Base-by-base conservation (phyloP, 2,797 vertebrate species). In the Thaleichthys pacificus region DNA sequence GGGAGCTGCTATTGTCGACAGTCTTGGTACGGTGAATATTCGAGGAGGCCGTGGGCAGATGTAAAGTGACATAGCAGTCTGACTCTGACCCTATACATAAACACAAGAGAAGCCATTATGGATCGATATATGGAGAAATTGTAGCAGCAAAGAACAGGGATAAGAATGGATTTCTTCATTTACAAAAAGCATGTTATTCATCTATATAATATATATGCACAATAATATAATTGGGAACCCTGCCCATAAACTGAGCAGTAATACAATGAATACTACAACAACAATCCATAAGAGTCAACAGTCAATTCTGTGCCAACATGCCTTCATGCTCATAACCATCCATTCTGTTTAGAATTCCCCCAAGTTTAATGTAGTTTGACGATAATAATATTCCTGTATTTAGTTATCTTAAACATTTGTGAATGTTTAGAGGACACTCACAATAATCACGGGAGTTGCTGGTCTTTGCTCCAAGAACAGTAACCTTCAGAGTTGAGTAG, bases 11-110 rank as follows among this genome's bases (percentile, higher is more conserved):
- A 82, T 95, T 93, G 51, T 69, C 67, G 51, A 95, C 80, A 0
- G 89, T 93, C 72, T 79, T 89, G 3, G 95, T 96, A 69, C 89
- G 90, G 11, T 89, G 68, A 4, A 81, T 82, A 62, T 84, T 88
- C 0, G 85, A 77, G 0, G 91, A 93, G 58, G 93, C 93, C 3
- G 95, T 93, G 69, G 96, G 95, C n/a, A 97, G 84, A 72, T 82
- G 89, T 38, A 97, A 75, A 0, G 87, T 92, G 56, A 96, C 93
- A 0, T 95, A 96, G 60, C 91, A 93, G 38, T 97, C 96, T 1
- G 93, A 92, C 54, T 87, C 74, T 0, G 90, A 94, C 32, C 89
- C 96, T 96, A 79, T 9, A 4, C 21, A 71, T 15, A 15, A 17
- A 54, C 4, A 58, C 9, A 4, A 30, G 28, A 30, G 4, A 30